Base-by-base conservation (phyloP, 2,888 invertebrate genomes). In the Nymphalis urticae region DNA sequence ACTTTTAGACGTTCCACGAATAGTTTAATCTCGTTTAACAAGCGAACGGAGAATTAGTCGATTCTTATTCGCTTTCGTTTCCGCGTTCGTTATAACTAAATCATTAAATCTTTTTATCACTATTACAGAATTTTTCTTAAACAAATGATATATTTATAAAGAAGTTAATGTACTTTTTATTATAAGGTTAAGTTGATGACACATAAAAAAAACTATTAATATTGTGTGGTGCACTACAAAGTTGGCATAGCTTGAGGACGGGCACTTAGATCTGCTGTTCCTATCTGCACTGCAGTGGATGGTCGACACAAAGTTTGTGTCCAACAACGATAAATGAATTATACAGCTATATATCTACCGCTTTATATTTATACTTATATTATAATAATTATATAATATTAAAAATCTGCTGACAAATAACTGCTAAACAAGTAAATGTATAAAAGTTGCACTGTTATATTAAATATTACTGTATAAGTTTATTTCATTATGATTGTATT, bases 1-100 rank as follows among this genome's bases (percentile, higher is more conserved):
- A 80, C 82, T 83, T 88, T 84, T 85, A 85, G 84, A 83, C 69
- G 82, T 87, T 89, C 89, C 83, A 85, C 80, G 86, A 89, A 90
- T 88, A 90, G 86, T 84, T 82, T 79, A 81, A 84, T 87, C 82
- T 81, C 78, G 80, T 80, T 83, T 84, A 83, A 85, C 84, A 82
- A 82, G 83, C 82, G 80, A 82, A 83, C 83, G 79, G 80, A 83
- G 84, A 85, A 86, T 87, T 85, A 84, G 85, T 84, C 74, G 79
- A 80, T 82, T 85, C 78, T 81, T 80, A 80, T 82, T 81, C 76
- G 76, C 79, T 74, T 77, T 79, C 79, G 77, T 84, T 87, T 88
- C 88, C 88, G 86, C 82, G 79, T 88, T 82, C 77, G 80, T 77
- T 70, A 68, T 74, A 47, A 16, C 9, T 50, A 60, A 70, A 75